Percentiles rank a stretch among this genome's conserved stretches.
These are phyloP conservation scores for Rotaria sp. DNA, from an alignment of 2,888 invertebrate genomes.

Conservation along the genomic window DNA sequence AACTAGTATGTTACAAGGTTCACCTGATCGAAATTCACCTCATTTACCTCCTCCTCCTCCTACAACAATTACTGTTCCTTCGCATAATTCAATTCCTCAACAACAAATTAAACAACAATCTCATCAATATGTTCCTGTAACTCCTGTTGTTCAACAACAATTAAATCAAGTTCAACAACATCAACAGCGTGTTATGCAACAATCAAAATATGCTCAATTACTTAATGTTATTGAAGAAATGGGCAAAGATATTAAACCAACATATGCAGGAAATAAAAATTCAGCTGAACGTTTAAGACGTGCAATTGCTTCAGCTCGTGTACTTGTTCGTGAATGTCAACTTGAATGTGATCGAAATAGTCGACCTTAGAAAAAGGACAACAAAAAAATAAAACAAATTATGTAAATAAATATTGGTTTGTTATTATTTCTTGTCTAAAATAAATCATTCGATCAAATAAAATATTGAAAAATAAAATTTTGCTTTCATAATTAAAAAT, in stretches of 20 bases:
- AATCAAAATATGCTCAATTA: conserved; percentile 70
- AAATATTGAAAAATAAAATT: too few species aligned
- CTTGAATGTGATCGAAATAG: conserved; percentile 71
- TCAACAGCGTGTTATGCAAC: background rate
- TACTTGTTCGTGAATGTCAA: conserved; percentile 86
- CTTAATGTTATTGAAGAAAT: conserved; percentile 88
- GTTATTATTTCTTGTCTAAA: background rate
- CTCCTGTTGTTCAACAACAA: background rate
- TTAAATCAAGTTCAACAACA: background rate
- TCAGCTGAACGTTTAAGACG: conserved; percentile 88
- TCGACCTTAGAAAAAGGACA: background rate
- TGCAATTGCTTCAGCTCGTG: conserved; percentile 89
- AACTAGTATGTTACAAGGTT: background rate
- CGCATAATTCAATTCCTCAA: background rate
- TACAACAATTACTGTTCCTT: background rate
- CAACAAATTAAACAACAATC: background rate
- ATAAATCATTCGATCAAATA: background rate
- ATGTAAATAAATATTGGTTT: background rate
- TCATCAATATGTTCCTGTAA: background rate
- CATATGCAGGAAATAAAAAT: conserved; percentile 91
- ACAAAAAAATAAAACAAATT: too few species aligned
- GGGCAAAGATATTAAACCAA: conserved; percentile 89
- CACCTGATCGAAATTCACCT: background rate
- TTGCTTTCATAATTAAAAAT: too few species aligned
- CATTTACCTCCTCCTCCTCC: background rate